Evolutionary conservation across 2,888 invertebrate genomes (phyloP).

Genomic region (Trissolcus japonicus): DNA sequence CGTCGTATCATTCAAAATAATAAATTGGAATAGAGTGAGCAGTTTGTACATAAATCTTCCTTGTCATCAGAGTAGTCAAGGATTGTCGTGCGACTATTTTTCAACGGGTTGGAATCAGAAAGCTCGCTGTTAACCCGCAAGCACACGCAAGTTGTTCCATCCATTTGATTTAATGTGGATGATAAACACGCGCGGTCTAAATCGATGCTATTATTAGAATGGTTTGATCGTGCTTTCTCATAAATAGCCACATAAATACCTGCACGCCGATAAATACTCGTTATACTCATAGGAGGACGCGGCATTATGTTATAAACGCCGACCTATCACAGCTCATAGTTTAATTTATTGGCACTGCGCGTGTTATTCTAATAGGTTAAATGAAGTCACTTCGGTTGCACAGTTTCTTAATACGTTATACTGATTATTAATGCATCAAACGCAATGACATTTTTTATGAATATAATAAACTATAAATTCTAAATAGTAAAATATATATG

Average conservation of each 20-base stretch:
- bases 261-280: slow-evolving; percentile 54
- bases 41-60: slow-evolving; percentile 36
- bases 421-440: neutral
- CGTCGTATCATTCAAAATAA: slow-evolving; percentile 14
- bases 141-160: slow-evolving; percentile 55
- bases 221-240: slow-evolving; percentile 58
- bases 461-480: neutral
- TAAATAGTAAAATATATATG: too few species aligned
- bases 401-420: slow-evolving; percentile 16
- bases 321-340: slow-evolving; percentile 30
- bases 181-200: slow-evolving; percentile 58
- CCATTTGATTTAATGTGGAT: slow-evolving; percentile 55
- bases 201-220: slow-evolving; percentile 64
- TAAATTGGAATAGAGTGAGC: slow-evolving; percentile 31
- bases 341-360: slow-evolving; percentile 64
- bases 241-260: slow-evolving; percentile 57
- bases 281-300: slow-evolving; percentile 50
- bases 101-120: slow-evolving; percentile 49
- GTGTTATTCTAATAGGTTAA: slow-evolving; percentile 47
- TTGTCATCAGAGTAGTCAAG: slow-evolving; percentile 44
- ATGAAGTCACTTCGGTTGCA: slow-evolving; percentile 20
- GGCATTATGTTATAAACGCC: slow-evolving; percentile 58
- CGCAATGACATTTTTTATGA: neutral
- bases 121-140: slow-evolving; percentile 49
- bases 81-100: slow-evolving; percentile 47